Conservation (phyloP, 2,113 vertebrate genomes). For the Isichthys henryi region DNA sequence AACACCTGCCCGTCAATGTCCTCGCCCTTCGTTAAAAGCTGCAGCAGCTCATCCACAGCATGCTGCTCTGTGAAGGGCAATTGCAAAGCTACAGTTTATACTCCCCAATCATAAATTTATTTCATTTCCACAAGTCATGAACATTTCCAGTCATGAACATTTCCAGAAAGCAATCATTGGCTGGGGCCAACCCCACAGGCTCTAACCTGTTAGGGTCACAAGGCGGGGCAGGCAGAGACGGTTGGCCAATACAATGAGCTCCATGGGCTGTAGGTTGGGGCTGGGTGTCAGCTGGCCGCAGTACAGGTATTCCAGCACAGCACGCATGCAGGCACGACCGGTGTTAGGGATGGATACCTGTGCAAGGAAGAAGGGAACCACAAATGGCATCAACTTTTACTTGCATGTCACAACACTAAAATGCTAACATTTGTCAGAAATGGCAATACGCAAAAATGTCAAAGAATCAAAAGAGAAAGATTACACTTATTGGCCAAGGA, state of each 20-base stretch:
- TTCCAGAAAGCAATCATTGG: background rate
- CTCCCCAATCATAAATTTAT: background rate
- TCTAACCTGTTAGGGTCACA: conserved; percentile 74
- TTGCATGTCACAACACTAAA: background rate
- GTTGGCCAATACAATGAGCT: conserved; percentile 74
- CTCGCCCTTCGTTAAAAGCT: conserved; percentile 60
- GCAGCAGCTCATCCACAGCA: conserved; percentile 74
- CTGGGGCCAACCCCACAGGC: background rate
- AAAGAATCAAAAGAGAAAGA: background rate
- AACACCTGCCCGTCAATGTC: conserved; percentile 80
- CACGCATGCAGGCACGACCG: conserved; percentile 66
- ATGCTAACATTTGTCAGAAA: background rate
- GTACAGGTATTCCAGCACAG: conserved; percentile 80
- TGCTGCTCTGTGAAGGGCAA: conserved; percentile 64
- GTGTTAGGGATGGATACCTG: conserved; percentile 77
- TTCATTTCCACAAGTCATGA: background rate
- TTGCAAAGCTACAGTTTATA: conserved; percentile 7
- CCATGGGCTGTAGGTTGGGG: conserved; percentile 67
- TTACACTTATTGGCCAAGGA: background rate
- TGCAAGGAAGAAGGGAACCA: background rate
- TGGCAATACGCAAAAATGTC: background rate
- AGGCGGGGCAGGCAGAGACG: conserved; percentile 78
- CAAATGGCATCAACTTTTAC: background rate
- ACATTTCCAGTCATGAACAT: background rate
- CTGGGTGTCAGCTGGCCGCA: conserved; percentile 66